Conservation (phyloP, 2,888 invertebrate species). For the Anarsia innoxiella region DNA sequence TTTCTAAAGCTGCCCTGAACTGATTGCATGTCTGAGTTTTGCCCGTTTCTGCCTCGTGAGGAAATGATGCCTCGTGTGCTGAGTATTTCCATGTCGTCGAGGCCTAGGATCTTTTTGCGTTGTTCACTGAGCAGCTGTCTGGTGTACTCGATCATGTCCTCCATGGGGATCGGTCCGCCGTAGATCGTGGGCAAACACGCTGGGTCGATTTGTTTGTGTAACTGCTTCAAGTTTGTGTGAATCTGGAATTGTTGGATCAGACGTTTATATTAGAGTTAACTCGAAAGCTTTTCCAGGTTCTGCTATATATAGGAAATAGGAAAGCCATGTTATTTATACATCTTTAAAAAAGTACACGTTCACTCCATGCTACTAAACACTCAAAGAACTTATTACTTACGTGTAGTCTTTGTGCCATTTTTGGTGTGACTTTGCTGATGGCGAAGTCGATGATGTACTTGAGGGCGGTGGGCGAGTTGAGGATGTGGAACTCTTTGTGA, state of each 20-base stretch:
- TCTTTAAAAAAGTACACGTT: no score
- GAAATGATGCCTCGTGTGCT: constrained; percentile 74
- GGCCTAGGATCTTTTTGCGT: constrained; percentile 72
- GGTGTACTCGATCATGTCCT: constrained; percentile 83
- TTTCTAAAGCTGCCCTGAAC: constrained; percentile 80
- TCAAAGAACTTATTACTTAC: no score
- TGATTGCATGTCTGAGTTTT: constrained; percentile 41
- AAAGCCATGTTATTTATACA: no score
- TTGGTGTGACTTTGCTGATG: constrained; percentile 79
- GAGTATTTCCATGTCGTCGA: constrained; percentile 79
- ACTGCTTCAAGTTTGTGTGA: constrained; percentile 73
- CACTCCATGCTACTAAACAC: no score
- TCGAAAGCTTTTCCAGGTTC: no score
- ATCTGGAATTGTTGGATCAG: constrained; percentile 71
- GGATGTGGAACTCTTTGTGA: constrained; percentile 83
- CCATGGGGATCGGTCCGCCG: constrained; percentile 81
- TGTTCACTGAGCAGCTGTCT: constrained; percentile 77
- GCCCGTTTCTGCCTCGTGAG: constrained; percentile 39
- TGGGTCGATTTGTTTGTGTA: constrained; percentile 75
- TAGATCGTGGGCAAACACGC: constrained; percentile 81
- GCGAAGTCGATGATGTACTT: constrained; percentile 86
- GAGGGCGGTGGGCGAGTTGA: constrained; percentile 82
- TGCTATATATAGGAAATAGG: no score
- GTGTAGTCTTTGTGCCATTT: constrained; percentile 80
- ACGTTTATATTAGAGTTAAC: no score